These are phyloP conservation scores for Chauna torquata DNA, from an alignment of 2,113 vertebrate species.

Conservation along the genomic window DNA sequence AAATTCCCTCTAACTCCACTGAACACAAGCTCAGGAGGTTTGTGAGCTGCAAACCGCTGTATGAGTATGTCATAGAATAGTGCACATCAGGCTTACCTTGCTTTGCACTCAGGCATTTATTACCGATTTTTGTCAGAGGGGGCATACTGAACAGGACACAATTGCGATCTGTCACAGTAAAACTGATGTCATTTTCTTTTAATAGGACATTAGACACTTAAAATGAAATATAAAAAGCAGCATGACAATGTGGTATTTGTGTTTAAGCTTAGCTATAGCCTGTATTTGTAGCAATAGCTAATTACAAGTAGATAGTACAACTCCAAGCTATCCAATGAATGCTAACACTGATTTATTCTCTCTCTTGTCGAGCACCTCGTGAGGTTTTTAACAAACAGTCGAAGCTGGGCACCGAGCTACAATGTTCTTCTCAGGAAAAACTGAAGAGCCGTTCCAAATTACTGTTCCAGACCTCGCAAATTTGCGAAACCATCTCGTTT, in stretches of 20 bases:
- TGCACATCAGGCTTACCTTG: neutral
- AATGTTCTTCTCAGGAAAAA: neutral
- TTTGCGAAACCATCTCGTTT: no score
- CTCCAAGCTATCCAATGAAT: neutral
- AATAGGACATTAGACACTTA: neutral
- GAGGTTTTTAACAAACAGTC: neutral
- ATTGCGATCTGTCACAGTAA: neutral
- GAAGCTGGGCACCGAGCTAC: neutral
- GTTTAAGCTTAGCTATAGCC: neutral
- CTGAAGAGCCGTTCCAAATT: no score
- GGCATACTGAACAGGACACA: neutral
- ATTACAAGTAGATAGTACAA: neutral
- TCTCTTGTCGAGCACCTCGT: neutral
- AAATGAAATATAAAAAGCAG: neutral
- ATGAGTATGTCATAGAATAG: neutral
- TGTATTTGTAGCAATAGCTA: neutral
- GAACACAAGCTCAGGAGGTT: neutral
- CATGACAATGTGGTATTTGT: rapidly evolving
- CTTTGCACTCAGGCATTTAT: neutral
- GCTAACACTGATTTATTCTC: neutral
- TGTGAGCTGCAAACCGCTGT: neutral
- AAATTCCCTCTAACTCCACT: neutral
- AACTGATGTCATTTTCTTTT: neutral
- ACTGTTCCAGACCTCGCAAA: no score
- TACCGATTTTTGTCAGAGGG: no score